Evolutionary conservation across 2,113 vertebrate species (phyloP).

Genomic region (Hystrix cristata): DNA sequence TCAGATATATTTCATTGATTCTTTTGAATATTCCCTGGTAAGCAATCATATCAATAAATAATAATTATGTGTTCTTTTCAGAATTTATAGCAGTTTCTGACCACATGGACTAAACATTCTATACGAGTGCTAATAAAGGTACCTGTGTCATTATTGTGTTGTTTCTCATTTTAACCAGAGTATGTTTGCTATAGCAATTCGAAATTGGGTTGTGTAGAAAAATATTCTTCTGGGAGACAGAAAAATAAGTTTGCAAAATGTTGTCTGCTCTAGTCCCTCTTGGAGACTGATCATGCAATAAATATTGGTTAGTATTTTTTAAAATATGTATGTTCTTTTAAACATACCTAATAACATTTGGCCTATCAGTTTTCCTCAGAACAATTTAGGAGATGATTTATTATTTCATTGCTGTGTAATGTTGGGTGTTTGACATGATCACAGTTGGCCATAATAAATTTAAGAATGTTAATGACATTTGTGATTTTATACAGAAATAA

Average conservation of each 20-base stretch:
- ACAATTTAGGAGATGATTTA: conserved; percentile 34
- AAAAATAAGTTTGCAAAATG: conserved; percentile 53
- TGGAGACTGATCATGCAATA: conserved; percentile 21
- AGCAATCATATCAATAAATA: background rate
- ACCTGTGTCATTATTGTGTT: conserved; percentile 9
- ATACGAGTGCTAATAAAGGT: conserved; percentile 45
- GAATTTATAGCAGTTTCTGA: conserved; percentile 51
- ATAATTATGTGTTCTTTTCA: conserved; percentile 30
- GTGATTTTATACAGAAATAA: conserved; percentile 69
- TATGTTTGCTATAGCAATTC: conserved; percentile 60
- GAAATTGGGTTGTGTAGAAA: conserved; percentile 62
- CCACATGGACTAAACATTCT: conserved; percentile 40
- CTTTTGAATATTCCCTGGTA: conserved; percentile 50
- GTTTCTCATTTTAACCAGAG: conserved; percentile 61
- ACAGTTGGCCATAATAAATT: conserved; percentile 13
- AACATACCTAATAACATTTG: conserved; percentile 38
- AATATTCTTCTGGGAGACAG: conserved; percentile 7
- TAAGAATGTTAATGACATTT: conserved; percentile 48
- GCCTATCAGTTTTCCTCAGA: conserved; percentile 27
- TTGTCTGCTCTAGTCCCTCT: background rate
- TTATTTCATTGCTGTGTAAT: conserved; percentile 53
- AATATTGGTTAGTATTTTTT: conserved; percentile 56
- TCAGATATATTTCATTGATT: conserved; percentile 24
- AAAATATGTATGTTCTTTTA: conserved; percentile 19
- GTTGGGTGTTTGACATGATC: conserved; percentile 14